These are phyloP conservation scores for Trigoniulus corallinus DNA, from an alignment of 1,140 invertebrate species.

Conservation along the genomic window DNA sequence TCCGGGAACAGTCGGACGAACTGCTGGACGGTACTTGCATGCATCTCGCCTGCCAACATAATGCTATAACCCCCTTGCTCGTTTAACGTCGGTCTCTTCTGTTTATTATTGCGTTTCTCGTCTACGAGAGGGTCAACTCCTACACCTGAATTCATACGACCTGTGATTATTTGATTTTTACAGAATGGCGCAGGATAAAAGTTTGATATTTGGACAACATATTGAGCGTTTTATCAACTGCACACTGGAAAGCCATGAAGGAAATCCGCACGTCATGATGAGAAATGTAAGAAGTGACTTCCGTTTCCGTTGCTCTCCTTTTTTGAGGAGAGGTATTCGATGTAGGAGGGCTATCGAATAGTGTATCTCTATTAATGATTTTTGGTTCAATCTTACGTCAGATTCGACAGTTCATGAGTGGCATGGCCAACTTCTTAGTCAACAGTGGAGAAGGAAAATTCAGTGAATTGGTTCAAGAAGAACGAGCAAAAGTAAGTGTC, in stretches of 20 bases:
- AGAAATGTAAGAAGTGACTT: conserved; percentile 46
- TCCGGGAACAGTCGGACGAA: too few relatives aligned
- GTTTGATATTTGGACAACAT: conserved; percentile 73
- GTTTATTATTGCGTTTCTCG: too few relatives aligned
- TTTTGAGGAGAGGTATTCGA: too few relatives aligned
- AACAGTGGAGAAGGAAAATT: conserved; percentile 86
- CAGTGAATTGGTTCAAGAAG: conserved; percentile 72
- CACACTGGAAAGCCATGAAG: conserved; percentile 75
- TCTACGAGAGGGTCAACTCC: too few relatives aligned
- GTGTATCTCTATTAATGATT: background rate
- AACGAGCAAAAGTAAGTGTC: conserved; percentile 61
- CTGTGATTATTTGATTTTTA: conserved; percentile 24
- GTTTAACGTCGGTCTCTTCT: too few relatives aligned
- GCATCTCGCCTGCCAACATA: too few relatives aligned
- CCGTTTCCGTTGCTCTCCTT: too few relatives aligned
- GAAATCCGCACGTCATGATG: conserved; percentile 72
- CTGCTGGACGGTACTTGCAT: too few relatives aligned
- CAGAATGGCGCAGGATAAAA: conserved; percentile 63
- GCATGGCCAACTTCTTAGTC: conserved; percentile 91
- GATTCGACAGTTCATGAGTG: conserved; percentile 85
- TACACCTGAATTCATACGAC: too few relatives aligned
- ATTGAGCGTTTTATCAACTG: conserved; percentile 89
- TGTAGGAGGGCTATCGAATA: too few relatives aligned
- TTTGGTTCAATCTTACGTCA: conserved; percentile 12
- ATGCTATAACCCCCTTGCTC: too few relatives aligned